Percentiles rank a stretch among this genome's conserved stretches.
These are phyloP conservation scores for Leptobrachium ailaonicum DNA, from an alignment of 2,113 vertebrate species.

Conservation along the genomic window DNA sequence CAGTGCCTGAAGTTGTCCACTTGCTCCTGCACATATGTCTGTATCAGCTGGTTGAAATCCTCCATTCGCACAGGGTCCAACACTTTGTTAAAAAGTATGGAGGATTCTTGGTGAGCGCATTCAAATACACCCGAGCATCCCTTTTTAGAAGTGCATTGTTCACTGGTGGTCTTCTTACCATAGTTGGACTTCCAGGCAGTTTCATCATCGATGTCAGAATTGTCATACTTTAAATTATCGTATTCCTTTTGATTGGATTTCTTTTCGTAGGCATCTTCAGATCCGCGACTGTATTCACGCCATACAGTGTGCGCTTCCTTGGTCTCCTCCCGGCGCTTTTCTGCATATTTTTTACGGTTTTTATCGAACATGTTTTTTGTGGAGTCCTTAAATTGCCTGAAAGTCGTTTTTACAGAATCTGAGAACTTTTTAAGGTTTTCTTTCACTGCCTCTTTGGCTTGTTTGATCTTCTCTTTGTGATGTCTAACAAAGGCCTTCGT, in stretches of 20 bases:
- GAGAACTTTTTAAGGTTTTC: conserved; percentile 95
- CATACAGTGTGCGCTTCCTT: conserved; percentile 63
- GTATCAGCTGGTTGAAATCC: conserved; percentile 84
- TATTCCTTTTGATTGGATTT: conserved; percentile 52
- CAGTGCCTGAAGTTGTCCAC: conserved; percentile 87
- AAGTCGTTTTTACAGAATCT: conserved; percentile 92
- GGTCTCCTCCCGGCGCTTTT: conserved; percentile 60
- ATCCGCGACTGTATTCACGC: conserved; percentile 58
- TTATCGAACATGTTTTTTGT: conserved; percentile 84
- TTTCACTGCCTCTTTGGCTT: conserved; percentile 94
- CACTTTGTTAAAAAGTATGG: conserved; percentile 80
- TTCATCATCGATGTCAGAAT: conserved; percentile 58
- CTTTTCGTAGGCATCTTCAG: conserved; percentile 45
- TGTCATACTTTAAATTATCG: conserved; percentile 51
- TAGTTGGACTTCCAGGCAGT: conserved; percentile 59
- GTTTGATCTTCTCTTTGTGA: conserved; percentile 97
- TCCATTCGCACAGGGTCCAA: conserved; percentile 81
- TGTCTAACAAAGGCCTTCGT: conserved; percentile 95
- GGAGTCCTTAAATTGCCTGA: conserved; percentile 89
- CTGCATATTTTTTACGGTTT: conserved; percentile 62
- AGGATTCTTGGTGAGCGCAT: conserved; percentile 83
- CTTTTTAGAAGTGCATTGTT: conserved; percentile 60
- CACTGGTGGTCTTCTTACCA: conserved; percentile 61
- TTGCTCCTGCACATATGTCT: conserved; percentile 84
- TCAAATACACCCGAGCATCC: conserved; percentile 80